Base-by-base conservation (phyloP, 2,888 invertebrate species). In the Diaprepes abbreviatus region DNA sequence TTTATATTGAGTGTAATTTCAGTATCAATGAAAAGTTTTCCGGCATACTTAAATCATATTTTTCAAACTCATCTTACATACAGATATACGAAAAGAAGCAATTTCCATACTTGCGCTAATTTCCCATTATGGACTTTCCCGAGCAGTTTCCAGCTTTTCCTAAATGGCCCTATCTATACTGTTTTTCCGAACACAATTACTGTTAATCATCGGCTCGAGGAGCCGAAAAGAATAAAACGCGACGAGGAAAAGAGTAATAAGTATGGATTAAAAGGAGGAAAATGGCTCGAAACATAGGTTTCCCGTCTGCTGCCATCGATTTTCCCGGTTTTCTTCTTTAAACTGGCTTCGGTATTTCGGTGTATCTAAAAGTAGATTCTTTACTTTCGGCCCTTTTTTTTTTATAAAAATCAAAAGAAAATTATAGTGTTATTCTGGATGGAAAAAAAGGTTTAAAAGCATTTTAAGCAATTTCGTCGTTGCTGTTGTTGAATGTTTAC, bases 241-340 rank as follows among this genome's bases (percentile, higher is more conserved):
- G 80, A 80, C 59, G 28, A 59, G 66, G 59, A 80, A 81, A 81
- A 81, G 79, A 79, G 82, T 83, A 83, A 82, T 83, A 83, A 82
- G 82, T 83, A 83, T 83, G 83, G 83, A 83, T 83, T 83, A 83
- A 82, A 81, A 82, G 80, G 80, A 67, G 64, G 66, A 66, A 60
- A 66, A 66, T 48, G 70, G 66, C 19, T 35, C 50, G 70, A 58
- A 66, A 71, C 71, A 71, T 71, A 71, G 66, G 71, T 67, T 71
- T 71, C 59, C 66, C 71, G 71, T 71, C 71, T 71, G 66, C 55
- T 17, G 43, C 35, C 17, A 71, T 71, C 71, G 71, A 71, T 71
- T 71, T 71, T 66, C 52, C 19, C 36, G 3, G 38, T 19, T 55
- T 68, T n/a, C n/a, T 63, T 40, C 43, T 50, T 50, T 50, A 14